Conservation (phyloP, 2,797 vertebrate genomes). For the Remorina albescens region DNA sequence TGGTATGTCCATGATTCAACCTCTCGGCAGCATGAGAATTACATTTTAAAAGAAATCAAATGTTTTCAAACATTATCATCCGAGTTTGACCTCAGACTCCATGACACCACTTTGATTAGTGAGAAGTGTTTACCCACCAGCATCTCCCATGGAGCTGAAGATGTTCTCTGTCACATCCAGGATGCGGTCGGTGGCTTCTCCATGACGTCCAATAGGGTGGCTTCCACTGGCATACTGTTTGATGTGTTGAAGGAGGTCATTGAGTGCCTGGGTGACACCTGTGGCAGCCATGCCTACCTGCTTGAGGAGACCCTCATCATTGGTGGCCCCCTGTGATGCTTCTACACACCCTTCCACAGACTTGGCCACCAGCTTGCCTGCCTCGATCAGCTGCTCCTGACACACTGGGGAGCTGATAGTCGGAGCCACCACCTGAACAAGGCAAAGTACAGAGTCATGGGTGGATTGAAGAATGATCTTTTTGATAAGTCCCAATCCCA, state of each 20-base stretch:
- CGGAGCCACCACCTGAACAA: constrained; percentile 93
- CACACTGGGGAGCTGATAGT: constrained; percentile 98
- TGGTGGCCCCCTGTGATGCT: constrained; percentile 92
- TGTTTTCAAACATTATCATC: background rate
- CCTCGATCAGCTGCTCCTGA: constrained; percentile 97
- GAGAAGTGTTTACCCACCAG: constrained; percentile 84
- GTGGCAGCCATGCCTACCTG: constrained; percentile 94
- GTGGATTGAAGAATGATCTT: background rate
- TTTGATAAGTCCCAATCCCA: background rate
- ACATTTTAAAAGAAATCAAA: background rate
- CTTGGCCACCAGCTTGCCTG: constrained; percentile 95
- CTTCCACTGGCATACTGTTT: constrained; percentile 92
- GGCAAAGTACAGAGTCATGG: background rate
- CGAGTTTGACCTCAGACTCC: background rate
- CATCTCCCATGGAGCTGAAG: constrained; percentile 98
- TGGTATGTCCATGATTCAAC: background rate
- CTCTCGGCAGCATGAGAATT: background rate
- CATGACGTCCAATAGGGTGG: constrained; percentile 93
- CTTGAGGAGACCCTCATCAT: constrained; percentile 92
- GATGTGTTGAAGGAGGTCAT: constrained; percentile 96
- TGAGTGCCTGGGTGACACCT: constrained; percentile 94
- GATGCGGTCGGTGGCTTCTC: constrained; percentile 97
- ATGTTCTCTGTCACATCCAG: constrained; percentile 98
- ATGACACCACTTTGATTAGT: background rate
- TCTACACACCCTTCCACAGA: constrained; percentile 96